phyloP scores from a whole-genome alignment of 37 sponge, comb jelly and placozoan species.

The Cladorhizidae sp. region DNA sequence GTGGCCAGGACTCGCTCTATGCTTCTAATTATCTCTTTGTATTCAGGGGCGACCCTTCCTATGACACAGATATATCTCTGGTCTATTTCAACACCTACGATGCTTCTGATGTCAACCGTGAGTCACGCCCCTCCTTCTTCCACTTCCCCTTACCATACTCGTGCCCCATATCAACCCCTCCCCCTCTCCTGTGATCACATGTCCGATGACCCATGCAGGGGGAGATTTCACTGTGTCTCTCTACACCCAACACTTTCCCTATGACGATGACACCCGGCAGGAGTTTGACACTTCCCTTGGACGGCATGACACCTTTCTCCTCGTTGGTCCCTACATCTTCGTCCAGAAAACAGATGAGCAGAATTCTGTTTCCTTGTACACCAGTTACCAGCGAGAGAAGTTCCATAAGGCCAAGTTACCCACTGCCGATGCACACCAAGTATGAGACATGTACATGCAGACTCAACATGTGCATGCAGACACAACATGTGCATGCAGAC shows the following conservation, averaged over 20 bases:
- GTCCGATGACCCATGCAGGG: not conserved
- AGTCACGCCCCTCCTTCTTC: not conserved
- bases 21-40: not conserved
- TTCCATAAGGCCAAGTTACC: slow-evolving; percentile 48
- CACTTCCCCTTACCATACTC: not conserved
- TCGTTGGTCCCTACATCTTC: slow-evolving; percentile 68
- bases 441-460: too few species aligned
- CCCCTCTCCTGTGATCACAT: too few species aligned
- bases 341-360: slow-evolving; percentile 20
- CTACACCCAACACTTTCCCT: slow-evolving; percentile 42
- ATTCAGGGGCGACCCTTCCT: slow-evolving; percentile 45
- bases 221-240: slow-evolving; percentile 41
- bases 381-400: slow-evolving; percentile 42
- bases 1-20: not conserved
- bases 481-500: too few species aligned
- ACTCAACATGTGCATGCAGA: too few species aligned
- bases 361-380: slow-evolving; percentile 4
- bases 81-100: slow-evolving; percentile 57
- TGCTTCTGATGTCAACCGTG: slow-evolving; percentile 10
- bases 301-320: slow-evolving; percentile 33
- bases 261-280: not conserved
- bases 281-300: slow-evolving; percentile 72
- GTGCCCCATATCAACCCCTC: not conserved
- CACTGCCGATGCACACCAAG: slow-evolving; percentile 34
- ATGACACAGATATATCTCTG: not conserved